Conservation (phyloP, 1,140 invertebrate species). For the Lithobius niger region DNA sequence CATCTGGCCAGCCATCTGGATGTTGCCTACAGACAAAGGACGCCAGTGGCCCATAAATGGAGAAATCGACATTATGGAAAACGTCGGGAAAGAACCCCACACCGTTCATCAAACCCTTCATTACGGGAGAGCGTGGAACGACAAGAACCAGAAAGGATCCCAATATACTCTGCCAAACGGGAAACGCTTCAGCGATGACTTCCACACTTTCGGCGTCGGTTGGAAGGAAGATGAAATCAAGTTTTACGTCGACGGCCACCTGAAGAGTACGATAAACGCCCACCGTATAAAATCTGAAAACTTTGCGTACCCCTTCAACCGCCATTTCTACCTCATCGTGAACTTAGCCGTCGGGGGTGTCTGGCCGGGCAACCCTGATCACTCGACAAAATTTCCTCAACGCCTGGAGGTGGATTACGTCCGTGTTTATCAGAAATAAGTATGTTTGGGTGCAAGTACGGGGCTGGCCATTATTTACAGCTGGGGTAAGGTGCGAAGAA, state of each 20-base stretch:
- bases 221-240: constrained; percentile 25
- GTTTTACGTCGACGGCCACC: constrained; percentile 17
- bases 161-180: background rate
- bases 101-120: constrained; percentile 6
- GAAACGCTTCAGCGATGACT: constrained; percentile 16
- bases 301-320: constrained; percentile 10
- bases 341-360: constrained; percentile 15
- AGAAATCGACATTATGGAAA: constrained; percentile 17
- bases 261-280: constrained; percentile 9
- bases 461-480: too few species aligned
- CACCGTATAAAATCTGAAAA: background rate
- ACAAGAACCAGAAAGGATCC: background rate
- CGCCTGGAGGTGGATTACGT: constrained; percentile 15
- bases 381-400: background rate
- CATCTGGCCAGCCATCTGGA: constrained; percentile 16
- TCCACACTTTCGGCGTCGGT: constrained; percentile 25
- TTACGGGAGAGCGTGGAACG: background rate
- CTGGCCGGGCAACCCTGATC: background rate
- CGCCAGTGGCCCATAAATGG: constrained; percentile 14
- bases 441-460: too few species aligned
- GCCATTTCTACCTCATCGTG: constrained; percentile 12
- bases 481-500: too few species aligned
- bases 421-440: too few species aligned
- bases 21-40: constrained; percentile 4
- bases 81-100: constrained; percentile 6